phyloP scores from a whole-genome alignment of 2,888 invertebrate genomes.

The Tyria jacobaeae region DNA sequence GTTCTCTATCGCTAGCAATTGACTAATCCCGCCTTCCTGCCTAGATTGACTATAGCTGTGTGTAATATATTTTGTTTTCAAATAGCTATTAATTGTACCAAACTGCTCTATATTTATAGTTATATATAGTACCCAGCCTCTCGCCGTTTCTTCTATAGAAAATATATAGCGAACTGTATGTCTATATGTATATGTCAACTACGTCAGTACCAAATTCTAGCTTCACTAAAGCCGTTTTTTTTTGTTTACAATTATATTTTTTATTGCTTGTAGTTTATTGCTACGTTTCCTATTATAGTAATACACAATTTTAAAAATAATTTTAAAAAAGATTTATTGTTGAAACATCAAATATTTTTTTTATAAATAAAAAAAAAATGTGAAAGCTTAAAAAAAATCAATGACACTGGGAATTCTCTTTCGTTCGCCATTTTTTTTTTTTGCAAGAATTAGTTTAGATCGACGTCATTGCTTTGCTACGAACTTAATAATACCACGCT shows the following conservation, averaged over 20 bases:
- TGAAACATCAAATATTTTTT: neutral
- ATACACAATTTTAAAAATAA: slow-evolving; percentile 58
- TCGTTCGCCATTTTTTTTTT: slow-evolving; percentile 15
- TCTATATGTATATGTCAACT: slow-evolving; percentile 73
- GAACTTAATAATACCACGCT: slow-evolving; percentile 50
- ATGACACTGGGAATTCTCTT: slow-evolving; percentile 26
- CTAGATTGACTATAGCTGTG: slow-evolving; percentile 82
- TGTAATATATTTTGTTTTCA: slow-evolving; percentile 76
- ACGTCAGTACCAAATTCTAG: slow-evolving; percentile 84
- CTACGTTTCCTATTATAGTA: slow-evolving; percentile 76
- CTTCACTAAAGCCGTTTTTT: slow-evolving; percentile 80
- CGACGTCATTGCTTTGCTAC: slow-evolving; percentile 39
- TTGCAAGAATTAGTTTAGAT: slow-evolving; percentile 25
- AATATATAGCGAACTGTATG: slow-evolving; percentile 77
- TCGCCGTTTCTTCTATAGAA: slow-evolving; percentile 75
- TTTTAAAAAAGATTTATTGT: slow-evolving; percentile 25
- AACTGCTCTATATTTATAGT: slow-evolving; percentile 68
- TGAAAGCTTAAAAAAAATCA: slow-evolving; percentile 21
- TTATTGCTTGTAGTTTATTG: slow-evolving; percentile 84
- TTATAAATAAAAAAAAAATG: slow-evolving; percentile 2
- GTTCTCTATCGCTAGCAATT: slow-evolving; percentile 85
- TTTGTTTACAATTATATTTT: slow-evolving; percentile 64
- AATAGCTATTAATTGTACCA: slow-evolving; percentile 81
- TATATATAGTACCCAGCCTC: slow-evolving; percentile 72
- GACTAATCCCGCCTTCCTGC: slow-evolving; percentile 80